Conservation (phyloP, 2,113 vertebrate species). For the Elgaria multicarinata region DNA sequence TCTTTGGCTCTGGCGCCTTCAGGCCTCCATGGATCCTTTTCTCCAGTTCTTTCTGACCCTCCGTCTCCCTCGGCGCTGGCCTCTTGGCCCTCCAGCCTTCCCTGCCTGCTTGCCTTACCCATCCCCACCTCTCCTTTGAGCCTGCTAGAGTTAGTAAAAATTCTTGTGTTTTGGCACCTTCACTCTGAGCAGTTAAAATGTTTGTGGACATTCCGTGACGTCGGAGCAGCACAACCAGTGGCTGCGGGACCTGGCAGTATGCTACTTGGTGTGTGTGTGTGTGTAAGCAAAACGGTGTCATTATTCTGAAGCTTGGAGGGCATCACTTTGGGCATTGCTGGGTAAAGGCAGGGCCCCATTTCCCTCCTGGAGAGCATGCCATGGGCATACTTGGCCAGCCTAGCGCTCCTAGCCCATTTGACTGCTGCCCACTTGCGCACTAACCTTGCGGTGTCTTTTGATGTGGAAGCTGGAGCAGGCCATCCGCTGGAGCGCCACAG, state of each 20-base stretch:
- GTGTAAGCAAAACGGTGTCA: not conserved
- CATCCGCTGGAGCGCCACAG: conserved; percentile 17
- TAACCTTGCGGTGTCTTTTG: not conserved
- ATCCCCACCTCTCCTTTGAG: too few relatives aligned
- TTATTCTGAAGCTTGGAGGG: not conserved
- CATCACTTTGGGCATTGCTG: not conserved
- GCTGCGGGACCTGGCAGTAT: not conserved
- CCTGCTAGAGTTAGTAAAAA: not conserved
- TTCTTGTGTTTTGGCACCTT: not conserved
- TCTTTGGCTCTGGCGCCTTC: not conserved
- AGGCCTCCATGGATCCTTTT: not conserved
- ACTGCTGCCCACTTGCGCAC: not conserved
- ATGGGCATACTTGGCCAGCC: too few relatives aligned
- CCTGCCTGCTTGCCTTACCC: too few relatives aligned
- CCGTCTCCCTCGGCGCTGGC: not conserved
- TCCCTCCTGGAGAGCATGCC: too few relatives aligned
- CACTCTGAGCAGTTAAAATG: not conserved
- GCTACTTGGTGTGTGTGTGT: too few relatives aligned
- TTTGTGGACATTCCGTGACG: not conserved
- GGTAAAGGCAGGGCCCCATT: not conserved
- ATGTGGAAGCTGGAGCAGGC: conserved; percentile 39
- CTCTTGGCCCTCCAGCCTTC: too few relatives aligned
- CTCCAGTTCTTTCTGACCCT: too few relatives aligned
- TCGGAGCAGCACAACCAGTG: not conserved
- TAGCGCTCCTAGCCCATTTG: not conserved